A percentile compares a stretch with the other conserved stretches of the same genome.
Conservation (phyloP, 2,888 invertebrate species). For the Melinaea menophilus region DNA sequence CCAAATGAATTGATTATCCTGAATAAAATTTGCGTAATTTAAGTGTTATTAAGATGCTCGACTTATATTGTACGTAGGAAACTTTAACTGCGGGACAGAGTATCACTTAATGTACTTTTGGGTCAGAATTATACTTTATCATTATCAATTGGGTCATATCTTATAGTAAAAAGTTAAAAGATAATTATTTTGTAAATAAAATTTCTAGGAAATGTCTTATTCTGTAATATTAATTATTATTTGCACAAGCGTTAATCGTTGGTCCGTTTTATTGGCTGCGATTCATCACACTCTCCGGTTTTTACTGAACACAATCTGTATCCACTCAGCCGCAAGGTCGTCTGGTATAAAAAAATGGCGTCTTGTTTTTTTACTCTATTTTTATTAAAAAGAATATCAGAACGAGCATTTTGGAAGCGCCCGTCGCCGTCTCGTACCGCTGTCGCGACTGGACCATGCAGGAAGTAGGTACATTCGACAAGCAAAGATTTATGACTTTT, state of each 20-base stretch:
- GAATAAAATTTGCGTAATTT: no score
- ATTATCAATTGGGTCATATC: no score
- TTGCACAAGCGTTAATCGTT: conserved; percentile 50
- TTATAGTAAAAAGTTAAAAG: no score
- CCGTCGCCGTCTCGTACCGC: conserved; percentile 34
- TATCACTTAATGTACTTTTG: no score
- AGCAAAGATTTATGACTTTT: conserved; percentile 72
- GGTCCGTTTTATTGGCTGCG: conserved; percentile 43
- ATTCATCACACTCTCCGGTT: conserved; percentile 68
- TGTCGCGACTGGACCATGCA: conserved; percentile 65
- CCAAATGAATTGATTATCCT: no score
- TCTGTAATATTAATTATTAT: conserved; percentile 48
- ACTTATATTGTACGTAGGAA: no score
- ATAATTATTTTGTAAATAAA: conserved; percentile 20
- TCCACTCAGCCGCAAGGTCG: conserved; percentile 72
- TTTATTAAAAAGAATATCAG: conserved; percentile 73
- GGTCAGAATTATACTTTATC: no score
- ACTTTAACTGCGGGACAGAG: no score
- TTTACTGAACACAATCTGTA: conserved; percentile 68
- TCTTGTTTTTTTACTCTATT: conserved; percentile 70
- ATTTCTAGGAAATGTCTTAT: conserved; percentile 49
- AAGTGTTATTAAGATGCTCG: no score
- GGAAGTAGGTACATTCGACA: conserved; percentile 70
- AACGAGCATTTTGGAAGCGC: conserved; percentile 68
- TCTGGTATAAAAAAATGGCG: conserved; percentile 62